These are phyloP conservation scores for Sakesphorus luctuosus DNA, from an alignment of 2,113 vertebrate genomes.

Conservation along the genomic window DNA sequence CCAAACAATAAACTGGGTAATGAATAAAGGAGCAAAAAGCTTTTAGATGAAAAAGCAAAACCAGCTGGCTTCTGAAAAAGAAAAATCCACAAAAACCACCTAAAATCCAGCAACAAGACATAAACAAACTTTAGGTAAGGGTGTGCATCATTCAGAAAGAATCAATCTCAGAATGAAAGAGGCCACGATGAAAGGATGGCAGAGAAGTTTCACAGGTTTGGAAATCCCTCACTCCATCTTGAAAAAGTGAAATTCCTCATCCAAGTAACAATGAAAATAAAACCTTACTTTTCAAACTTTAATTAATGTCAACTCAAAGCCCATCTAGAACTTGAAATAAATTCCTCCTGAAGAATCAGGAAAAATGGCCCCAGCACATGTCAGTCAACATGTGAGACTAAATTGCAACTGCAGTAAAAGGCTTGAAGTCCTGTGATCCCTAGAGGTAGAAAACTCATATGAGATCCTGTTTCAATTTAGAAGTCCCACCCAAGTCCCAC, in stretches of 20 bases:
- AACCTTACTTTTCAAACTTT: background rate
- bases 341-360: background rate
- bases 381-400: rapidly evolving
- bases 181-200: background rate
- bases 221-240: background rate
- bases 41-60: background rate
- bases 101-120: background rate
- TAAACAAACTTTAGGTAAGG: background rate
- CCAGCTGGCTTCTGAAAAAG: background rate
- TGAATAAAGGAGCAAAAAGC: background rate
- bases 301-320: background rate
- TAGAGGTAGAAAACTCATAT: background rate
- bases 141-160: background rate
- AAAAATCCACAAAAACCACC: background rate
- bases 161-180: background rate
- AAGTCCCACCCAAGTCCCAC: background rate
- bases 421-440: background rate
- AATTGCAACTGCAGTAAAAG: background rate
- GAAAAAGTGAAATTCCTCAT: background rate
- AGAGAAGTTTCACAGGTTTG: background rate
- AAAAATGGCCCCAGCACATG: background rate
- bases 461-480: background rate
- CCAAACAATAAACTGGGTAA: background rate
- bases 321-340: background rate
- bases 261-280: background rate